Evolutionary conservation across 2,113 vertebrate genomes (phyloP), one percentile per base, ranked within the genome.

Genomic region (Nothocercus nigrocapillus): DNA sequence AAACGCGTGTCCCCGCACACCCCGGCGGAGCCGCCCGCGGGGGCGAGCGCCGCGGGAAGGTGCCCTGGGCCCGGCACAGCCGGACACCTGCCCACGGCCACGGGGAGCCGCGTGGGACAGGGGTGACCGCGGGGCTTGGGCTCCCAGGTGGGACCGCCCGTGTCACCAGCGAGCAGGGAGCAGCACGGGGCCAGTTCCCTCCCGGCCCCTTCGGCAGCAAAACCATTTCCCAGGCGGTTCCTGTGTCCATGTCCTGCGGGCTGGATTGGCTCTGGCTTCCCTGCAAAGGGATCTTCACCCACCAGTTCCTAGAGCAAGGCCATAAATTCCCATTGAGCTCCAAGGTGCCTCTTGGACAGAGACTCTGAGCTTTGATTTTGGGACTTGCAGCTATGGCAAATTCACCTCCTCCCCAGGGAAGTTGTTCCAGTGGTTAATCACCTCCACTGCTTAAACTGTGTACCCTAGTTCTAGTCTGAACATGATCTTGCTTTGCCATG

Each of bases 91-190:
- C 16, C 19, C 21, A 2, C 2, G 63, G 54, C 27, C 6, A 22
- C 32, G 68, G 13, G 20, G n/a, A 67, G n/a, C 24, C 14, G 1
- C 0, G 2, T 1, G 6, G 80, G 11, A 61, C 10, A 3, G 19
- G 25, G 49, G 44, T 30, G 16, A 11, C 11, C 6, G 7, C 8
- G 28, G 20, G 18, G 44, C 40, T 69, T 38, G 2, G 3, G 44
- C 16, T 21, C 18, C 4, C 17, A 14, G 15, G 22, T 21, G 45
- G 82, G 25, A 22, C 51, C 16, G 1, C 32, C 21, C 4, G 2
- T 3, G 42, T 21, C 1, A 4, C 21, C 30, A 11, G 24, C n/a
- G 7, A 47, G 62, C 2, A 4, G 40, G 7, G 10, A 44, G 44
- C 54, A 0, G 0, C 32, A n/a, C 45, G 59, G 68, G 36, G 27